These are phyloP conservation scores for Eubasilissa splendida DNA, from an alignment of 2,888 invertebrate genomes.

Conservation along the genomic window DNA sequence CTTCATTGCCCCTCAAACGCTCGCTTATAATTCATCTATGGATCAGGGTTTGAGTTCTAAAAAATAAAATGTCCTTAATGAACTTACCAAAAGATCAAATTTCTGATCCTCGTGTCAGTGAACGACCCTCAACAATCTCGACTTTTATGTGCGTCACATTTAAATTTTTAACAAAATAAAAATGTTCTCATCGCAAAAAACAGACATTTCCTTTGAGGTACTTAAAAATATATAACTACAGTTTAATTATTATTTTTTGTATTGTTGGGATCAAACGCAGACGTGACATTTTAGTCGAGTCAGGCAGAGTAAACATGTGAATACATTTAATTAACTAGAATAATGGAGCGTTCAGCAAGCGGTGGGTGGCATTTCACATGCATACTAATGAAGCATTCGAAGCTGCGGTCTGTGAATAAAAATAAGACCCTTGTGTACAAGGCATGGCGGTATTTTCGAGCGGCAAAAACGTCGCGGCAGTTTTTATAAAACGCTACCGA, in stretches of 20 bases:
- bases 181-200: too few species aligned
- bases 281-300: slow-evolving; percentile 10
- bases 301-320: slow-evolving; percentile 12
- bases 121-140: too few species aligned
- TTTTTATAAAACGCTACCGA: not conserved
- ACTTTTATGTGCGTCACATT: too few species aligned
- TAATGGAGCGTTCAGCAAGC: slow-evolving; percentile 5
- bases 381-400: slow-evolving; percentile 16
- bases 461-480: not conserved
- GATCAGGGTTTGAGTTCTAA: too few species aligned
- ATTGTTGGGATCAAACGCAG: not conserved
- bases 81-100: too few species aligned
- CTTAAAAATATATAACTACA: not conserved
- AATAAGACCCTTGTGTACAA: not conserved
- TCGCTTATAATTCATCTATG: too few species aligned
- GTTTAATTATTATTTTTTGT: not conserved
- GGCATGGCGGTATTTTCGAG: not conserved
- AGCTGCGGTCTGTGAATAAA: slow-evolving; percentile 3
- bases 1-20: too few species aligned
- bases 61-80: too few species aligned
- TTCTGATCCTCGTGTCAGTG: too few species aligned
- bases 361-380: not conserved
- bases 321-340: slow-evolving; percentile 21
- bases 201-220: not conserved
- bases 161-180: too few species aligned